phyloP scores from a whole-genome alignment of 2,797 vertebrate species.

The Hyperoplus lanceolatus region DNA sequence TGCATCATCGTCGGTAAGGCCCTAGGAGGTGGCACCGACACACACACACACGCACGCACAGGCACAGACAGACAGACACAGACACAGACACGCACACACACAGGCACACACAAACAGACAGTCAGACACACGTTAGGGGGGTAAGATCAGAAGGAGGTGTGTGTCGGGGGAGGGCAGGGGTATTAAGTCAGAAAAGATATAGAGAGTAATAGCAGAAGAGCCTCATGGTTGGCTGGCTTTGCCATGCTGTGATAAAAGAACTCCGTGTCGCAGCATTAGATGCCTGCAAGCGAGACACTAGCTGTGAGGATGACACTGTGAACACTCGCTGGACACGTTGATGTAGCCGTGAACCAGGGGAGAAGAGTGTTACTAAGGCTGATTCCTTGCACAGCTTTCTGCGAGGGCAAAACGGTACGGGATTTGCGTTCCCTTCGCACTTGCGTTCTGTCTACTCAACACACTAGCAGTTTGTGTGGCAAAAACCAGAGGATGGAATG shows the following conservation, averaged over 20 bases:
- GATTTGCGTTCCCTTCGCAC: neutral
- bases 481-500: constrained; percentile 32
- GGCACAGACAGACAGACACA: neutral
- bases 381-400: constrained; percentile 40
- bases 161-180: neutral
- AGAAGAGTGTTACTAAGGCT: constrained; percentile 33
- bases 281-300: constrained; percentile 62
- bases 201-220: constrained; percentile 23
- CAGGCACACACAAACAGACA: too few species aligned
- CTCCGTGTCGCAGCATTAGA: constrained; percentile 57
- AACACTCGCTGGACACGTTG: constrained; percentile 57
- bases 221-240: constrained; percentile 50
- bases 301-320: constrained; percentile 64
- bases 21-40: constrained; percentile 77
- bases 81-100: neutral
- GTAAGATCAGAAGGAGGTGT: neutral
- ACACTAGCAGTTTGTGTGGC: constrained; percentile 13
- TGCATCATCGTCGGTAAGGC: constrained; percentile 98
- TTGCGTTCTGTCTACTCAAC: constrained; percentile 10
- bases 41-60: constrained; percentile 6
- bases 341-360: constrained; percentile 41
- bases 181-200: constrained; percentile 31
- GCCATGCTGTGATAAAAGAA: constrained; percentile 51
- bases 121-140: neutral
- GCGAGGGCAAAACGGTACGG: constrained; percentile 24